These are phyloP conservation scores for Puffinus mauretanicus DNA, from an alignment of 2,113 vertebrate species.

Conservation along the genomic window DNA sequence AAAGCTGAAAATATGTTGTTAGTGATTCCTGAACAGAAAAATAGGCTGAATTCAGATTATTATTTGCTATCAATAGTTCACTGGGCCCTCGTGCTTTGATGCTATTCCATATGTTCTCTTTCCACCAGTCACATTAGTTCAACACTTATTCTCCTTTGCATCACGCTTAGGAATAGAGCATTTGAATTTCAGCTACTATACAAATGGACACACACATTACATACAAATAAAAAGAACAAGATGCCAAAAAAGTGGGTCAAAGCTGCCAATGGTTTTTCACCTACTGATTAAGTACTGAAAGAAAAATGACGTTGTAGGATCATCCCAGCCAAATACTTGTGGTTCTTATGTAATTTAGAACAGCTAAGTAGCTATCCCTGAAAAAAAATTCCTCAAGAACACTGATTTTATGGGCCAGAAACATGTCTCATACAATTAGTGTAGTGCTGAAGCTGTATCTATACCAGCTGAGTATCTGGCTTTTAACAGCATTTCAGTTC, in stretches of 20 bases:
- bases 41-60: background rate
- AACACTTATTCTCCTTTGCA: background rate
- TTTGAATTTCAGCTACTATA: background rate
- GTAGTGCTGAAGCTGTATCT: background rate
- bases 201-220: background rate
- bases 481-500: background rate
- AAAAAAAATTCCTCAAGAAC: background rate
- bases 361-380: background rate
- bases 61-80: background rate
- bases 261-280: constrained; percentile 11
- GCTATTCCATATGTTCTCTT: background rate
- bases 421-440: background rate
- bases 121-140: background rate
- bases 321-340: background rate
- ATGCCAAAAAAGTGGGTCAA: background rate
- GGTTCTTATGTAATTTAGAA: background rate
- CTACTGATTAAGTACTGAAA: background rate
- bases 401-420: background rate
- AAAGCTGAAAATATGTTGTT: background rate
- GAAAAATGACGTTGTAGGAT: background rate
- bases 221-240: background rate
- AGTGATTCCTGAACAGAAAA: background rate
- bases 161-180: background rate
- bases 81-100: background rate
- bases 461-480: background rate